Base-by-base conservation (phyloP, 1,140 invertebrate species). In the Dendrolimus punctatus region DNA sequence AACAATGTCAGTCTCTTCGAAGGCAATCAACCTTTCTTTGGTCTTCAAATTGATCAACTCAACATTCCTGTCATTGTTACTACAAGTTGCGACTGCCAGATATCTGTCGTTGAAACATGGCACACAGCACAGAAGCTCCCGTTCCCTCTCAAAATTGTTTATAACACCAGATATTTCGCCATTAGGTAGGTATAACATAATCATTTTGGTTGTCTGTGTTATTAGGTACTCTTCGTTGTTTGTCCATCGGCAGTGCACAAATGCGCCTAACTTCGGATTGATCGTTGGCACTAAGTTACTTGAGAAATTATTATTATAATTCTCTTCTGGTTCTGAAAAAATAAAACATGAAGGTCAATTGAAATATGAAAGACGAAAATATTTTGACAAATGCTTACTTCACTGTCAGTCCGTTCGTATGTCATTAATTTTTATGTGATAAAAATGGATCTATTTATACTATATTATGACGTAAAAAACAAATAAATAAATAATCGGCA, bases 211-310 rank as follows among this genome's bases (percentile, higher is more conserved):
- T 1, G 80, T 84, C 40, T 86, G 80, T 0, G 78, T 62, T 8
- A 84, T 68, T 0, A 86, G 51, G 5, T 60, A 68, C 37, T 81
- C 72, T n/a, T 80, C 71, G 37, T 73, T 69, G 57, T 76, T 76
- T 0, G 73, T 58, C 83, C 83, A 86, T n/a, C 73, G 62, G 40
- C 77, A 82, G 59, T 76, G 77, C 37, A 80, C 41, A 46, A 71
- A 74, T 0, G 68, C 64, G 0, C 76, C 75, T 7, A 73, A 47
- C 49, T 71, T 71, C 0, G 72, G 71, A 39, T 40, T 49, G 40
- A 82, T 81, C 0, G 60, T 76, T 23, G 23, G 23, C 23, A 23
- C 23, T 9, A 68, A 55, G 44, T 66, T 66, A 55, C 63, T 62
- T 5, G 72, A 62, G 43, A 65, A 77, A 36, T 73, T 77, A 51